Conservation (phyloP, 2,888 invertebrate genomes). For the Dicranocentrus wangi region DNA sequence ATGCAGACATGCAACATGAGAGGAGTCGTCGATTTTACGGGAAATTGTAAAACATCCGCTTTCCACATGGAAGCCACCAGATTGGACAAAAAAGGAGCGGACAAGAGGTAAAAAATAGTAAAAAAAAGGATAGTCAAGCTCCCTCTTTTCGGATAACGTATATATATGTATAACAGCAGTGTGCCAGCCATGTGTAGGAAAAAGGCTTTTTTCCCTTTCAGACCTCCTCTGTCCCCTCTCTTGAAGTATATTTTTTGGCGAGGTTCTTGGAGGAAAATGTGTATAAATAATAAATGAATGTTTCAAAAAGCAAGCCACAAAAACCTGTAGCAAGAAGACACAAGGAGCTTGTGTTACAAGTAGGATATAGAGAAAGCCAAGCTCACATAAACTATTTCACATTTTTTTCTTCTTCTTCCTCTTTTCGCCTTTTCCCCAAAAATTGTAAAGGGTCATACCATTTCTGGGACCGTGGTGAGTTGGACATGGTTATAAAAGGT, state of each 20-base stretch:
- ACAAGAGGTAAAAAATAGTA: neutral
- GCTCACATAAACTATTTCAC: neutral
- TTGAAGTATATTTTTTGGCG: neutral
- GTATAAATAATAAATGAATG: slow-evolving; percentile 34
- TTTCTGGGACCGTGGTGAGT: too few relatives aligned
- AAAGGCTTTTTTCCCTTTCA: too few relatives aligned
- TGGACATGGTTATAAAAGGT: too few relatives aligned
- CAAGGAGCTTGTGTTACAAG: too few relatives aligned
- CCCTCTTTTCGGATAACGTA: too few relatives aligned
- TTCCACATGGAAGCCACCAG: slow-evolving; percentile 28
- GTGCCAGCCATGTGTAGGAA: too few relatives aligned
- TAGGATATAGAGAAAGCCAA: neutral
- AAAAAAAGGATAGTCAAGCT: neutral
- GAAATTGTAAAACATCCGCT: slow-evolving; percentile 46
- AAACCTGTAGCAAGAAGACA: slow-evolving; percentile 19
- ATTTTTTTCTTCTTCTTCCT: too few relatives aligned
- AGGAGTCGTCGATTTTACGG: slow-evolving; percentile 47
- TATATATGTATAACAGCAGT: too few relatives aligned
- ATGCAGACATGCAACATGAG: too few relatives aligned
- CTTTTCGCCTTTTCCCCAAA: too few relatives aligned
- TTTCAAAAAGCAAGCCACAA: neutral
- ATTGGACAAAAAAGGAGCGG: slow-evolving; percentile 10
- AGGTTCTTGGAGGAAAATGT: neutral
- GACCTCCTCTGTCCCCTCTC: too few relatives aligned
- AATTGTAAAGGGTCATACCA: too few relatives aligned